These are phyloP conservation scores for Pissodes strobi DNA, from an alignment of 1,140 invertebrate species.

Conservation along the genomic window DNA sequence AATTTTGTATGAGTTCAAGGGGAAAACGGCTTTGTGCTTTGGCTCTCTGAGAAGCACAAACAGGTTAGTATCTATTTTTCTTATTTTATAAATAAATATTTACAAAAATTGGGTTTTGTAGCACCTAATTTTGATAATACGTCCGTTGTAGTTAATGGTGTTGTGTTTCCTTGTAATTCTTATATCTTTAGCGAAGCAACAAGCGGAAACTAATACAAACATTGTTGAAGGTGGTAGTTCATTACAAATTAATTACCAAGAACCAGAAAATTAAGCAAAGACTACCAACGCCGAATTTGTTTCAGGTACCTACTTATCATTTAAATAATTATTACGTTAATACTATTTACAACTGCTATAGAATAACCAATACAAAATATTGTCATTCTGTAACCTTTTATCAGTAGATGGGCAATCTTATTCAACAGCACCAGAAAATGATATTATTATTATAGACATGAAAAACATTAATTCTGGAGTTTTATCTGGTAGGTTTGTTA, in stretches of 20 bases:
- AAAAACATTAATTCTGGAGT: not conserved
- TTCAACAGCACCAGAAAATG: slow-evolving; percentile 1
- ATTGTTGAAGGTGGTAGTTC: not conserved
- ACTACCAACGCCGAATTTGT: not conserved
- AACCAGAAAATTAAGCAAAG: not conserved
- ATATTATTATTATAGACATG: not conserved
- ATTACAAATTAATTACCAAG: slow-evolving; percentile 1
- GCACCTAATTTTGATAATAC: no score
- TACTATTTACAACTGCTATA: not conserved
- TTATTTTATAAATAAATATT: not conserved
- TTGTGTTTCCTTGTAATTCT: no score
- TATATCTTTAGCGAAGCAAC: not conserved
- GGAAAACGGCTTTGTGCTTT: not conserved
- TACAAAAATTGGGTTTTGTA: not conserved
- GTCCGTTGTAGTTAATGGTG: no score
- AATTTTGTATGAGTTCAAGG: not conserved
- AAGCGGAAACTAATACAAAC: not conserved
- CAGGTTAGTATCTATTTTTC: not conserved
- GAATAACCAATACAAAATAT: not conserved
- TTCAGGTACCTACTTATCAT: not conserved
- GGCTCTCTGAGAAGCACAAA: not conserved
- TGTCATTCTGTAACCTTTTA: not conserved
- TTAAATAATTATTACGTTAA: not conserved
- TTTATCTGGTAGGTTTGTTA: not conserved
- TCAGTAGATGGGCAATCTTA: not conserved